phyloP scores from a whole-genome alignment of 2,888 invertebrate species.

The Melanostoma scalare region DNA sequence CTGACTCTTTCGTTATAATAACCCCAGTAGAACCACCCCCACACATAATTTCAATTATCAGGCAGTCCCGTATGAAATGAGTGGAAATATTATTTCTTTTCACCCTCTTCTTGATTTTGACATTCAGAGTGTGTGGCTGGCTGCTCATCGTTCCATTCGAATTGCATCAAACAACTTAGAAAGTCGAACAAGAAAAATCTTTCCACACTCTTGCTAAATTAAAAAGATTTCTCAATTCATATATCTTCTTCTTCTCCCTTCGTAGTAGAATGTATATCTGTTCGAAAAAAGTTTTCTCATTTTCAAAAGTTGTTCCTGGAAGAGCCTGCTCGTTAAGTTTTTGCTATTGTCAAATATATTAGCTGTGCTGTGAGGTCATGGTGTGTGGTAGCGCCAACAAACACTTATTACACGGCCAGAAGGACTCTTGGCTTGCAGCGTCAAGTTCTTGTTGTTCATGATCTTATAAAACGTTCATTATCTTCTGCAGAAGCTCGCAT shows the following conservation, averaged over 20 bases:
- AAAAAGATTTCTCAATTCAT: slow-evolving; percentile 10
- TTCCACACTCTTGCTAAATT: slow-evolving; percentile 41
- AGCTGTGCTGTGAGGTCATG: slow-evolving; percentile 26
- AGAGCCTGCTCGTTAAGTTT: background rate
- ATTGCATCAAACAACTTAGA: slow-evolving; percentile 45
- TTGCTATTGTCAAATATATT: background rate
- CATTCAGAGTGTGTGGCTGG: slow-evolving; percentile 24
- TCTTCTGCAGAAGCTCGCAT: slow-evolving; percentile 12
- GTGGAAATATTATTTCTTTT: slow-evolving; percentile 62
- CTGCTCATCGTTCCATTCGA: slow-evolving; percentile 40
- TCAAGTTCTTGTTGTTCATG: slow-evolving; percentile 39
- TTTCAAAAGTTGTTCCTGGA: slow-evolving; percentile 35
- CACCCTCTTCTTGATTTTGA: slow-evolving; percentile 28
- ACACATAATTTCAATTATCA: slow-evolving; percentile 10
- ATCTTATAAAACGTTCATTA: slow-evolving; percentile 27
- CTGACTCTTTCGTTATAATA: slow-evolving; percentile 17
- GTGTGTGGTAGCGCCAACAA: slow-evolving; percentile 28
- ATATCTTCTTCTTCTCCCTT: background rate
- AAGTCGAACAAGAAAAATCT: slow-evolving; percentile 34
- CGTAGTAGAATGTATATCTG: slow-evolving; percentile 2
- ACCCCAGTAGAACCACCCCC: background rate
- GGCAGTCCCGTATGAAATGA: slow-evolving; percentile 25
- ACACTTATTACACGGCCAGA: slow-evolving; percentile 34
- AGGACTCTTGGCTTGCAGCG: slow-evolving; percentile 22
- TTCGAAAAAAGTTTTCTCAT: slow-evolving; percentile 63